Percentiles rank a stretch among this genome's conserved stretches.
These are phyloP conservation scores for Muscicapa comitata DNA, from an alignment of 2,797 vertebrate genomes.

Conservation along the genomic window DNA sequence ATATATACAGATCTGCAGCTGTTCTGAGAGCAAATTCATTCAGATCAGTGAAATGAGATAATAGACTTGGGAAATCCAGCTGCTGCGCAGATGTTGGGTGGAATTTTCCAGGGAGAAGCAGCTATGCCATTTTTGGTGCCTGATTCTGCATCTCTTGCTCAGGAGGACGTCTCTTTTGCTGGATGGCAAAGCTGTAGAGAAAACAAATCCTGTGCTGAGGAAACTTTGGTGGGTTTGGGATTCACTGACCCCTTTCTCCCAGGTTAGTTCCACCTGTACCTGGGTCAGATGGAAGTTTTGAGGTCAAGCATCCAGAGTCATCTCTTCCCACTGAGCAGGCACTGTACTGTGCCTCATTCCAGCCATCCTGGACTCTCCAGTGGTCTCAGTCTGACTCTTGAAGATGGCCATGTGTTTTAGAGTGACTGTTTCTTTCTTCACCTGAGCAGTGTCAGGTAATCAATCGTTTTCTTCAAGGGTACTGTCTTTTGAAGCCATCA, in stretches of 20 bases:
- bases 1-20: constrained; percentile 14
- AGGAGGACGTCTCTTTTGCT: not conserved
- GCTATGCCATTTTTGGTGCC: not conserved
- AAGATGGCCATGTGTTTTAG: not conserved
- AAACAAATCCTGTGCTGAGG: not conserved
- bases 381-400: not conserved
- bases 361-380: not conserved
- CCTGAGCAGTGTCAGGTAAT: not conserved
- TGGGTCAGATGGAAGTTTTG: not conserved
- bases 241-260: not conserved
- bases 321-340: not conserved
- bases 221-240: not conserved
- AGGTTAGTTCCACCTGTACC: not conserved
- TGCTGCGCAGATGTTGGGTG: constrained; percentile 48
- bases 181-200: not conserved
- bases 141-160: not conserved
- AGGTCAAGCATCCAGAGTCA: not conserved
- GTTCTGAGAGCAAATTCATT: constrained; percentile 26
- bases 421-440: not conserved
- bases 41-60: constrained; percentile 53
- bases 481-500: not conserved
- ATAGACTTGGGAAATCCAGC: constrained; percentile 42
- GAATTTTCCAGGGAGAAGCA: constrained; percentile 50
- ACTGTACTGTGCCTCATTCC: not conserved
- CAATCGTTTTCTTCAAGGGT: not conserved